Evolutionary conservation across 2,797 vertebrate species (phyloP).

Genomic region (Sciurus vulgaris): DNA sequence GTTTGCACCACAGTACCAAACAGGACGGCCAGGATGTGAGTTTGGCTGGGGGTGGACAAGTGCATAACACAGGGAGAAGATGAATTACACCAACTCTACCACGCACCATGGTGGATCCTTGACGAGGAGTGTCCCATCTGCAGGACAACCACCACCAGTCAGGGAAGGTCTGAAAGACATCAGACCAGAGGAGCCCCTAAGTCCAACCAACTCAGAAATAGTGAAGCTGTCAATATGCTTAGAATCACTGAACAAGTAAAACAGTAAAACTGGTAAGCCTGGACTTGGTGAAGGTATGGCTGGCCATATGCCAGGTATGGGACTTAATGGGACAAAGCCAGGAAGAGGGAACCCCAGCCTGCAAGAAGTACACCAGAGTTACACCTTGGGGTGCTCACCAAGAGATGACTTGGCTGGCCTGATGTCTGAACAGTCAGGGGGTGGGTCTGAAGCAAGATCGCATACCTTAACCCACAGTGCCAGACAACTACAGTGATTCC

Average conservation of each 20-base stretch:
- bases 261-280: background rate
- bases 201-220: background rate
- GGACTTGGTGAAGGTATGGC: too few relatives aligned
- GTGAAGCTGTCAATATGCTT: background rate
- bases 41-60: background rate
- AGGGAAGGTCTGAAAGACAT: rapidly evolving
- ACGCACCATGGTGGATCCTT: background rate
- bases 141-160: background rate
- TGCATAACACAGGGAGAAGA: too few relatives aligned
- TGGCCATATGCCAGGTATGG: rapidly evolving
- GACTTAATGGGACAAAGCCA: too few relatives aligned
- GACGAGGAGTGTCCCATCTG: background rate
- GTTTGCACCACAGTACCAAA: background rate
- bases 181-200: background rate
- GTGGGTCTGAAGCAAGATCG: background rate
- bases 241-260: background rate
- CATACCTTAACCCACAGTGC: background rate
- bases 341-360: background rate
- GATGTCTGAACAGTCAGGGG: background rate
- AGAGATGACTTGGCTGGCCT: background rate
- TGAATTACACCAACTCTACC: background rate
- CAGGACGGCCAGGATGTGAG: background rate
- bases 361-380: background rate
- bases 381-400: background rate
- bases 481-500: background rate